Evolutionary conservation across 1,140 invertebrate genomes (phyloP).

Genomic region (Lordiphosa mommai): DNA sequence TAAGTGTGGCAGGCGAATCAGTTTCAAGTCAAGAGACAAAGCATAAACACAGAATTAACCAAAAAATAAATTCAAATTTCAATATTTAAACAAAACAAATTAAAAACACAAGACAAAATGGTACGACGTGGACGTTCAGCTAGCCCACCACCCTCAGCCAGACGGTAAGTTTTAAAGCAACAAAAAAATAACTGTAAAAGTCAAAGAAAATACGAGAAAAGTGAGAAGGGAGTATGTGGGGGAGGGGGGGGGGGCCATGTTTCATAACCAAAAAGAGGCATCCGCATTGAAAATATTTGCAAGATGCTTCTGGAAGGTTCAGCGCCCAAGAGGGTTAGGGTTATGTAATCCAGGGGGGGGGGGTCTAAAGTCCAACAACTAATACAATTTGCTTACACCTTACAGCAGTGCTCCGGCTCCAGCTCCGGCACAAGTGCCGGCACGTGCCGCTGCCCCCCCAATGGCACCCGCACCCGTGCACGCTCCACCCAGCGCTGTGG

Average conservation of each 20-base stretch:
- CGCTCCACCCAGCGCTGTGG: constrained; percentile 63
- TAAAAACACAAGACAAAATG: constrained; percentile 81
- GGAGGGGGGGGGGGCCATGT: background rate
- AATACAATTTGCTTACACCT: constrained; percentile 6
- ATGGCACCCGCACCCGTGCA: constrained; percentile 64
- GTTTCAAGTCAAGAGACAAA: background rate
- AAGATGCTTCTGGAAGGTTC: constrained; percentile 35
- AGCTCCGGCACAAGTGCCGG: constrained; percentile 54
- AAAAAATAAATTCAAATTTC: background rate
- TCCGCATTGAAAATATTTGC: constrained; percentile 5
- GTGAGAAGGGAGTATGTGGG: background rate
- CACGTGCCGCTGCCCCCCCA: constrained; percentile 68
- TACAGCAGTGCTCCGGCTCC: constrained; percentile 48
- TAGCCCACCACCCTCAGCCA: constrained; percentile 83
- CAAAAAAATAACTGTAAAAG: background rate
- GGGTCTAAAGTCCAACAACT: background rate
- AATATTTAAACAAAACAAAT: constrained; percentile 9
- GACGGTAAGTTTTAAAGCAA: constrained; percentile 80
- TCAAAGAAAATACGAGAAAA: constrained; percentile 1
- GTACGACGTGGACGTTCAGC: constrained; percentile 87
- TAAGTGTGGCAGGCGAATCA: background rate
- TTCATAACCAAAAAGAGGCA: constrained; percentile 25
- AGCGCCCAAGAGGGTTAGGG: constrained; percentile 11
- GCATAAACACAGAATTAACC: background rate
- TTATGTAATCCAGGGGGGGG: constrained; percentile 49